These are phyloP conservation scores for Aphrophora alni DNA, from an alignment of 2,888 invertebrate genomes.

Conservation along the genomic window DNA sequence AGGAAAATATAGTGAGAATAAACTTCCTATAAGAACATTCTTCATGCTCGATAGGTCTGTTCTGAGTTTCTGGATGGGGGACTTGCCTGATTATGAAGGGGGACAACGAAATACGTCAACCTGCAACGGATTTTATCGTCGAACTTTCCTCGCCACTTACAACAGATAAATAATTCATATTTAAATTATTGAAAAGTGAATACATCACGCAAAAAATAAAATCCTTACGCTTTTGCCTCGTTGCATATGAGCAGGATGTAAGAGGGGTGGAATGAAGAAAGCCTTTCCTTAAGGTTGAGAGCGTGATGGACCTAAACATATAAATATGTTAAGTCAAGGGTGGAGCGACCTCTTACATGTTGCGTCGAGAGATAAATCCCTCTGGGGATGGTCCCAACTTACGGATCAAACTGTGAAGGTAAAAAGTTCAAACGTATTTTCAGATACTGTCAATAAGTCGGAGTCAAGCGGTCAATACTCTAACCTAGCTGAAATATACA, in stretches of 20 bases:
- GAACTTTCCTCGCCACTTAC: neutral
- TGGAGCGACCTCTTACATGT: neutral
- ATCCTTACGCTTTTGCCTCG: no score
- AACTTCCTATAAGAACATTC: no score
- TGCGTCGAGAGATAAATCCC: neutral
- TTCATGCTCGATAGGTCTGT: no score
- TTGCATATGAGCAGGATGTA: neutral
- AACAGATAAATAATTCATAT: neutral
- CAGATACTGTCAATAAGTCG: no score
- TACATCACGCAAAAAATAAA: neutral
- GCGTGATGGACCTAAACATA: constrained; percentile 2
- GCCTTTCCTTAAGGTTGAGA: neutral
- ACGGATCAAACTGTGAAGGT: no score
- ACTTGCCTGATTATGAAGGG: no score
- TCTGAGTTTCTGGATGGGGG: no score
- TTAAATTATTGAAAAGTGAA: constrained; percentile 5
- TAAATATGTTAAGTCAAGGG: neutral
- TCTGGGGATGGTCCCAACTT: neutral
- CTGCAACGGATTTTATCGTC: neutral
- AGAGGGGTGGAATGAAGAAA: neutral
- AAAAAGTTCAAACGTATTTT: no score
- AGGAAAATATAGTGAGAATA: no score
- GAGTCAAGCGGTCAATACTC: no score
- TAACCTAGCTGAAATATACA: no score
- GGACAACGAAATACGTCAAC: no score